These are phyloP conservation scores for Aphis gossypii DNA, from an alignment of 1,140 invertebrate species.

Conservation along the genomic window DNA sequence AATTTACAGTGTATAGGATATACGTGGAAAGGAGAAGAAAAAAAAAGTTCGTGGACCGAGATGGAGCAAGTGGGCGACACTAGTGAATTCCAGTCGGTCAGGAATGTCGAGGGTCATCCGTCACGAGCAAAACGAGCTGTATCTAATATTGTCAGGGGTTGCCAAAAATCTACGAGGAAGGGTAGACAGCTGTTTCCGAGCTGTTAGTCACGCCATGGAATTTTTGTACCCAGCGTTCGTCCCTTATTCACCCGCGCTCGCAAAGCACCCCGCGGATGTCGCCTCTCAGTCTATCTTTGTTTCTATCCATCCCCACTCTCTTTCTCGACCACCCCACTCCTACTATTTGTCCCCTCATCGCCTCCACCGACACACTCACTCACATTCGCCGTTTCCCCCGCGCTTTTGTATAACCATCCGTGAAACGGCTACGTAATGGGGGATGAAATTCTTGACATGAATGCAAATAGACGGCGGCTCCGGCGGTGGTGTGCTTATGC, in stretches of 20 bases:
- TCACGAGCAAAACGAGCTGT: slow-evolving; percentile 55
- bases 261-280: not conserved
- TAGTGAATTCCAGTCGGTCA: slow-evolving; percentile 51
- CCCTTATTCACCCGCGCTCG: not conserved
- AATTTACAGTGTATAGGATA: not conserved
- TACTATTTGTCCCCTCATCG: not conserved
- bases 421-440: slow-evolving; percentile 10
- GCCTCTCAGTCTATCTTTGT: not conserved
- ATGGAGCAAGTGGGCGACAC: not conserved
- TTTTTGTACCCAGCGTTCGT: slow-evolving; percentile 26
- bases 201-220: slow-evolving; percentile 57
- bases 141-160: slow-evolving; percentile 55
- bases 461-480: not conserved
- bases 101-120: slow-evolving; percentile 57
- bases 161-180: slow-evolving; percentile 33
- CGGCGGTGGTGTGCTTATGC: not conserved
- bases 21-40: not conserved
- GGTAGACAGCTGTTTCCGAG: slow-evolving; percentile 58
- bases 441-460: slow-evolving; percentile 45
- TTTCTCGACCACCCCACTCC: not conserved
- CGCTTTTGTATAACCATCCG: slow-evolving; percentile 16
- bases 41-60: not conserved
- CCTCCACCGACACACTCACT: not conserved
- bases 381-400: not conserved
- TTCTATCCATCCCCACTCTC: not conserved